Evolutionary conservation across 1,140 invertebrate genomes (phyloP).

Genomic region (Colletes latitarsis): DNA sequence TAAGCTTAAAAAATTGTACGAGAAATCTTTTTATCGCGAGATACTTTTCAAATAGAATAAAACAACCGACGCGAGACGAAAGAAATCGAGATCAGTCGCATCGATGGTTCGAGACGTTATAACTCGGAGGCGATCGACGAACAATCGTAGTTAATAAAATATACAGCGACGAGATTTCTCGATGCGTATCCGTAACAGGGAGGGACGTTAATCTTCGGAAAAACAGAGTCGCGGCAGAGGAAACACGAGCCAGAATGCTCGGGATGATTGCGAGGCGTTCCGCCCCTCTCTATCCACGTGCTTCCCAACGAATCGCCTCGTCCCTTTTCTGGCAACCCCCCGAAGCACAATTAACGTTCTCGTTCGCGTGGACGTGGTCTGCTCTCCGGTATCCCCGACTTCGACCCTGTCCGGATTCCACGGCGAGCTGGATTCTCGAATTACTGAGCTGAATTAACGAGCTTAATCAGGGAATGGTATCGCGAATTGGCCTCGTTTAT

Average conservation of each 20-base stretch:
- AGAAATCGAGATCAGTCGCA: neutral
- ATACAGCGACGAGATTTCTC: neutral
- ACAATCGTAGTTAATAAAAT: neutral
- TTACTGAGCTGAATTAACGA: conserved; percentile 6
- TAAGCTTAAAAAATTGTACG: no score
- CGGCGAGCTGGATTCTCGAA: neutral
- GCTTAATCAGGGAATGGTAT: conserved; percentile 30
- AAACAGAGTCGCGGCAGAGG: neutral
- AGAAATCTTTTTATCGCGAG: no score
- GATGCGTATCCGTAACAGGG: neutral
- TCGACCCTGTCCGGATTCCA: neutral
- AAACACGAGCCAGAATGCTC: neutral
- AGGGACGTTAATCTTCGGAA: neutral
- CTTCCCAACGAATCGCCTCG: neutral
- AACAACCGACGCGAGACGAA: neutral
- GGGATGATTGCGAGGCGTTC: neutral
- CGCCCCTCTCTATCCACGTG: neutral
- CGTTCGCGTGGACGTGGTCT: neutral
- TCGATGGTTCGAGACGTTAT: neutral
- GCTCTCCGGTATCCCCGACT: no score
- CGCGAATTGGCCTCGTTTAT: conserved; percentile 21
- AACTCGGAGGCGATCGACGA: neutral
- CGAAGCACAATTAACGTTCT: conserved; percentile 32
- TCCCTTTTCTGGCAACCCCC: conserved; percentile 3
- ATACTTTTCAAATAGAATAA: no score